phyloP scores from a whole-genome alignment of 2,888 invertebrate species.

The Hirtodrosophila duncani region DNA sequence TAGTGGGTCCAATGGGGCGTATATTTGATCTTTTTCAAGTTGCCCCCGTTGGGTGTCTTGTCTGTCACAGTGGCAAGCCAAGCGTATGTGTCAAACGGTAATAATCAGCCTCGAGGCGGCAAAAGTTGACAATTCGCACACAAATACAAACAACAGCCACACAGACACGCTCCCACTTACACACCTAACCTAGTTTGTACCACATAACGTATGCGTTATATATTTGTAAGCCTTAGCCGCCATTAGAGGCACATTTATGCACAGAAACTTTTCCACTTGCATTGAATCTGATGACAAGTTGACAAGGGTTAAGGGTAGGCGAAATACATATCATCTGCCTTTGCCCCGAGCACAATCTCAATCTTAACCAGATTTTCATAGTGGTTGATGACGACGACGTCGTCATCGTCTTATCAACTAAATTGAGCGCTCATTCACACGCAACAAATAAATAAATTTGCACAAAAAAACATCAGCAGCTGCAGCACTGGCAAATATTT shows the following conservation, averaged over 20 bases:
- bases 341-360: constrained; percentile 20
- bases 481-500: constrained; percentile 50
- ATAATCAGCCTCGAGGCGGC: constrained; percentile 65
- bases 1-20: constrained; percentile 51
- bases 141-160: constrained; percentile 9
- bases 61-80: constrained; percentile 20
- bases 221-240: constrained; percentile 39
- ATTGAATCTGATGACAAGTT: constrained; percentile 3
- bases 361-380: constrained; percentile 28
- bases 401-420: constrained; percentile 54
- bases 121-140: constrained; percentile 44
- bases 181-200: background rate
- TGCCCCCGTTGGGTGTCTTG: constrained; percentile 17
- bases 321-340: too few species aligned
- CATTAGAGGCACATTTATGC: constrained; percentile 62
- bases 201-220: constrained; percentile 58
- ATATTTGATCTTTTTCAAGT: constrained; percentile 58
- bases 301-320: constrained; percentile 34
- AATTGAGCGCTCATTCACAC: constrained; percentile 69
- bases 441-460: constrained; percentile 54
- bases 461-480: constrained; percentile 8
- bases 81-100: constrained; percentile 63
- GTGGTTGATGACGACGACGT: constrained; percentile 26
- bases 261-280: constrained; percentile 34
- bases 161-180: background rate